A percentile compares a stretch with the other conserved stretches of the same genome.
Conservation (phyloP, 2,888 invertebrate genomes). For the Polydrusus pterygomalis region DNA sequence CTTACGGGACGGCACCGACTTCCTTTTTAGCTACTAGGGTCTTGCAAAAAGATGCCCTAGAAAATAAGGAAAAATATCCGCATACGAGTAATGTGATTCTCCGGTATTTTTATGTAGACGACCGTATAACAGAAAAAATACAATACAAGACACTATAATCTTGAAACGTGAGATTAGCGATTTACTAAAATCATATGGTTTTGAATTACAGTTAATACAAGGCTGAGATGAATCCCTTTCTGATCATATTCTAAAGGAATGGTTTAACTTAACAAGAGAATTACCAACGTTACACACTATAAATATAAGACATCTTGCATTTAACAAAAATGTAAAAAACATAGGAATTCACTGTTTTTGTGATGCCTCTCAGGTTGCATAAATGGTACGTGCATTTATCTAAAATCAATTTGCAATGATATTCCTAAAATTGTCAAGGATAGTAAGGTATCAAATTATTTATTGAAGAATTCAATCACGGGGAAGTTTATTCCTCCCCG, state of each 20-base stretch:
- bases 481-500: slow-evolving; percentile 60
- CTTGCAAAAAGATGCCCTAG: not conserved
- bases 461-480: slow-evolving; percentile 29
- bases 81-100: not conserved
- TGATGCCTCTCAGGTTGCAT: no score
- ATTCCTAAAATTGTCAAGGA: slow-evolving; percentile 34
- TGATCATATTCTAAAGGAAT: no score
- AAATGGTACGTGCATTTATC: not conserved
- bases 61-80: slow-evolving; percentile 1
- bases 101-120: slow-evolving; percentile 16
- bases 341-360: no score
- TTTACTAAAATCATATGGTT: no score
- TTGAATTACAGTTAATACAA: no score
- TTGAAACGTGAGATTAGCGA: slow-evolving; percentile 1
- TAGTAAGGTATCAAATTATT: slow-evolving; percentile 17
- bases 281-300: no score
- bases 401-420: slow-evolving; percentile 32
- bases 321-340: no score
- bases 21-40: slow-evolving; percentile 23
- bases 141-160: not conserved
- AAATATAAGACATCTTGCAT: no score
- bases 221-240: no score
- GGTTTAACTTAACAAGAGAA: no score
- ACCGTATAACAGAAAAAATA: slow-evolving; percentile 2
- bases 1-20: slow-evolving; percentile 7